Percentiles rank a stretch among this genome's conserved stretches.
phyloP scores from a whole-genome alignment of 1,140 invertebrate genomes.

The Oncopeltus fasciatus region DNA sequence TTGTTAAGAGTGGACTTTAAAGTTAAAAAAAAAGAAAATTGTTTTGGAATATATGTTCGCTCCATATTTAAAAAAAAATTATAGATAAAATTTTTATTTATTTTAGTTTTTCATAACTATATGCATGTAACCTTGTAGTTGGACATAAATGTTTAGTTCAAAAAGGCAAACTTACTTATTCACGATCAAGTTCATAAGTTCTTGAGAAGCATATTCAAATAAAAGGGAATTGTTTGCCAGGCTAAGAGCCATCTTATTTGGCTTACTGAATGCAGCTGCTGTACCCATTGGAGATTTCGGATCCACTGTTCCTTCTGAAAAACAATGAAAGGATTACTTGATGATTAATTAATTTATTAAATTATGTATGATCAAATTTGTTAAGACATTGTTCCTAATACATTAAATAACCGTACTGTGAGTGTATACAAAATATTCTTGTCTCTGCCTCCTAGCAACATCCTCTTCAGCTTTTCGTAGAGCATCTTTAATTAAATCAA shows the following conservation, averaged over 20 bases:
- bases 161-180: constrained; percentile 35
- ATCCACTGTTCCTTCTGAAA: constrained; percentile 53
- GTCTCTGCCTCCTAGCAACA: constrained; percentile 48
- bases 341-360: neutral
- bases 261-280: constrained; percentile 74
- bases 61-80: too few relatives aligned
- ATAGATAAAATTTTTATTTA: too few relatives aligned
- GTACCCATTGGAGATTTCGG: constrained; percentile 72
- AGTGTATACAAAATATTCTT: constrained; percentile 63
- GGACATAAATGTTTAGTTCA: too few relatives aligned
- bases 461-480: constrained; percentile 59
- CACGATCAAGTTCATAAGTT: constrained; percentile 55
- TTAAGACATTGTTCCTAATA: neutral
- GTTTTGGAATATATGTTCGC: too few relatives aligned
- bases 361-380: neutral
- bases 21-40: too few relatives aligned
- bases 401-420: constrained; percentile 34
- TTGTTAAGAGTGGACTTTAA: too few relatives aligned
- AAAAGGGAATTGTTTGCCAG: constrained; percentile 77
- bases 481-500: constrained; percentile 41
- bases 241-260: constrained; percentile 63
- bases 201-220: constrained; percentile 71
- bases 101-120: too few relatives aligned
- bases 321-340: neutral
- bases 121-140: too few relatives aligned